Evolutionary conservation across 2,113 vertebrate species (phyloP).

Genomic region (Anthoscopus minutus): DNA sequence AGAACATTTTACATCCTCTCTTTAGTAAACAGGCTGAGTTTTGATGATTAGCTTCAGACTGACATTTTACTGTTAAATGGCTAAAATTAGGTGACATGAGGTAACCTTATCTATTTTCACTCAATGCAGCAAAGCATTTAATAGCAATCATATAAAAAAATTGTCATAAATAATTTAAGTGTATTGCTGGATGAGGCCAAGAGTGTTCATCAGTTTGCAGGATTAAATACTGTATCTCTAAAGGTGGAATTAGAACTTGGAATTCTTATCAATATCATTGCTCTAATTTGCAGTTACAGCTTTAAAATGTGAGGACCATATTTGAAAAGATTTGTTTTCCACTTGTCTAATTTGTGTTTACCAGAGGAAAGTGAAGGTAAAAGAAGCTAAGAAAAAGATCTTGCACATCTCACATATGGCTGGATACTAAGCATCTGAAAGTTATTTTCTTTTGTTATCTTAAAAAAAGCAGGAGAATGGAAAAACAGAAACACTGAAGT

Average conservation of each 20-base stretch:
- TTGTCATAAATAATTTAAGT: neutral
- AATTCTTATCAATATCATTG: neutral
- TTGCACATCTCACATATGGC: neutral
- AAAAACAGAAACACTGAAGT: neutral
- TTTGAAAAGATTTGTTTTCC: neutral
- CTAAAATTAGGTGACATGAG: neutral
- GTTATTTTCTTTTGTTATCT: neutral
- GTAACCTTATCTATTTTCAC: neutral
- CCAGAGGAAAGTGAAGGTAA: neutral
- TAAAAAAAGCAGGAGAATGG: neutral
- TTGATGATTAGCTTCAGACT: neutral
- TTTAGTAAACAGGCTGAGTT: neutral
- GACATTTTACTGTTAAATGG: neutral
- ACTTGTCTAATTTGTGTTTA: neutral
- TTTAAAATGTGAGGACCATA: neutral
- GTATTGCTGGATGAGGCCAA: neutral
- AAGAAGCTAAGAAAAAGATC: neutral
- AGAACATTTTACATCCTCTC: neutral
- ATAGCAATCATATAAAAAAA: neutral
- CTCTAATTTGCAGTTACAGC: neutral
- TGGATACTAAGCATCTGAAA: neutral
- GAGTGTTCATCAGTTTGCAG: neutral
- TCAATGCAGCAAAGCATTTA: neutral
- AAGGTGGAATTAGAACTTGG: neutral
- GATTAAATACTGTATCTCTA: neutral